phyloP scores from a whole-genome alignment of 2,797 vertebrate species.

The Heterohyrax brucei region DNA sequence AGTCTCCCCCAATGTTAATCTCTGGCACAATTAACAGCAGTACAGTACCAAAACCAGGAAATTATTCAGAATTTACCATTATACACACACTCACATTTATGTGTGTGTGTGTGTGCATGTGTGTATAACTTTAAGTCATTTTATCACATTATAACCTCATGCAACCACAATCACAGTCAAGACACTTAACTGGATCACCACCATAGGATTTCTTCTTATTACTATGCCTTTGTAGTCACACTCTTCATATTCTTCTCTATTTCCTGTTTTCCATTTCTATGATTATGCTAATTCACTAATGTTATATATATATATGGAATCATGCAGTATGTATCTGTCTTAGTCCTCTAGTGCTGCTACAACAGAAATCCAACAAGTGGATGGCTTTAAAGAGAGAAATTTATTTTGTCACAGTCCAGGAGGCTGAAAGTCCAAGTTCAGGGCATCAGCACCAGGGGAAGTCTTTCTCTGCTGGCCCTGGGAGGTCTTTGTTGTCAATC shows the following conservation, averaged over 20 bases:
- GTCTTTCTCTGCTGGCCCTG: too few species aligned
- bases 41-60: not conserved
- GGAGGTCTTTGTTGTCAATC: too few species aligned
- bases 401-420: too few species aligned
- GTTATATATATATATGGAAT: constrained; percentile 16
- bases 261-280: not conserved
- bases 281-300: constrained; percentile 16
- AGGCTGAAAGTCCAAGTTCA: too few species aligned
- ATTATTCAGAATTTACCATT: not conserved
- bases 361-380: too few species aligned
- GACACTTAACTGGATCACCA: not conserved
- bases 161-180: not conserved
- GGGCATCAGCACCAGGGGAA: too few species aligned
- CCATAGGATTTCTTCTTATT: not conserved
- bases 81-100: too few species aligned
- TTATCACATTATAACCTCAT: not conserved
- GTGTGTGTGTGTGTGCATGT: not conserved
- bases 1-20: too few species aligned
- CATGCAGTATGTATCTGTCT: not conserved
- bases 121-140: not conserved
- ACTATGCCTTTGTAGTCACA: not conserved
- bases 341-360: too few species aligned
- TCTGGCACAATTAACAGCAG: too few species aligned
- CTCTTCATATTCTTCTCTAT: not conserved
- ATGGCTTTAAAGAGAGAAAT: too few species aligned